Base-by-base conservation (phyloP, 2,888 invertebrate genomes). In the Darwinula stevensoni region DNA sequence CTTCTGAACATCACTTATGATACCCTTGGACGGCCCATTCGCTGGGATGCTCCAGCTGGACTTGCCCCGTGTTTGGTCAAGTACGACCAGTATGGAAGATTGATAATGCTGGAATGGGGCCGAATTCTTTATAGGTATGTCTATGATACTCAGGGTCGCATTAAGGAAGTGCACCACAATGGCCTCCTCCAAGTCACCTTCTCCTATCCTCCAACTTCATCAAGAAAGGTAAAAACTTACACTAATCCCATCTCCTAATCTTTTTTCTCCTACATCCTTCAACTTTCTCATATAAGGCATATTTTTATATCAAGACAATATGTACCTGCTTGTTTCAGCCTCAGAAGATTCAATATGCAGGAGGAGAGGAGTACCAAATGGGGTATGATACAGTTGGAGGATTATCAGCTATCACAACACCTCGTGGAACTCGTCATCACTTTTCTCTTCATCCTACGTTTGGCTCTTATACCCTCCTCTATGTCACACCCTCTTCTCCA, bases 1-100 rank as follows among this genome's bases (percentile, higher is more conserved):
- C 56, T 80, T 1, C 50, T 80, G 14, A 78, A 78, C 46, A 73
- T 80, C 0, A 76, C 75, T 0, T 80, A 80, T 43, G 80, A 80
- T 43, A 63, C 67, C 43, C 73, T 73, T 2, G 71, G 76, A 0
- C 58, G 78, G 36, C 78, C 80, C 0, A 64, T 75, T 1, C 72
- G 71, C 46, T 78, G 75, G 67, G n/a, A n/a, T n/a, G n/a, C n/a
- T n/a, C n/a, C n/a, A n/a, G n/a, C n/a, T n/a, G n/a, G n/a, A n/a
- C n/a, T n/a, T n/a, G n/a, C n/a, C n/a, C n/a, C n/a, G n/a, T n/a
- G n/a, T n/a, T n/a, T n/a, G n/a, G 22, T 22, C 22, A 22, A 22
- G 22, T 22, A 22, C 22, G 22, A 22, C 22, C 9, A 22, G n/a
- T n/a, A 22, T 22, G 22, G 22, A 22, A 6, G 22, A n/a, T n/a